Conservation (phyloP, 2,113 vertebrate genomes). For the Clarias gariepinus region DNA sequence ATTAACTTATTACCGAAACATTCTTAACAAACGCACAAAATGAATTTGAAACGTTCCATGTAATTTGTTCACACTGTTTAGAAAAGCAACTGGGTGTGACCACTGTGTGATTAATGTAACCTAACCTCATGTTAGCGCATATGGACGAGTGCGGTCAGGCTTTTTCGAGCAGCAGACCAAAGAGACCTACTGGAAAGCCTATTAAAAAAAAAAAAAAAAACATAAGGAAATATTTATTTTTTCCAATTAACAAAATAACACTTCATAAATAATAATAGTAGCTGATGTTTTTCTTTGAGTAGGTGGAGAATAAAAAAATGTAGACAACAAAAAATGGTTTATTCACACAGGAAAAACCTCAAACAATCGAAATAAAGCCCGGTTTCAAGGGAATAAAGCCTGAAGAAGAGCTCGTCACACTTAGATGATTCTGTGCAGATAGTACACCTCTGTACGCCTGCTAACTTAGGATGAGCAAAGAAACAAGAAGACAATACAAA, state of each 20-base stretch:
- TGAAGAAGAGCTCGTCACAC: conserved; percentile 65
- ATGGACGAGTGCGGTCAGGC: conserved; percentile 46
- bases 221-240: conserved; percentile 35
- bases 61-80: conserved; percentile 52
- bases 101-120: conserved; percentile 42
- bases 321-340: conserved; percentile 1
- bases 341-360: not conserved
- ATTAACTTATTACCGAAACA: not conserved
- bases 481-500: conserved; percentile 52
- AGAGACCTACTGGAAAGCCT: conserved; percentile 17
- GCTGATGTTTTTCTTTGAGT: conserved; percentile 32
- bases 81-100: conserved; percentile 47
- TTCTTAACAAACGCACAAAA: not conserved
- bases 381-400: conserved; percentile 5
- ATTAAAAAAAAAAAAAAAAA: conserved; percentile 20
- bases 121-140: conserved; percentile 35
- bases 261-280: conserved; percentile 33
- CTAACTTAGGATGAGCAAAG: conserved; percentile 67
- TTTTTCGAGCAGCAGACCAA: conserved; percentile 41
- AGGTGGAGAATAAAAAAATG: conserved; percentile 20
- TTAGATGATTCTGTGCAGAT: conserved; percentile 63
- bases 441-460: conserved; percentile 57
- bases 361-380: conserved; percentile 18
- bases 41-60: conserved; percentile 30
- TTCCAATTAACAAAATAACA: conserved; percentile 43